Evolutionary conservation across 2,888 invertebrate genomes (phyloP), one percentile per base, ranked within the genome.

Genomic region (Dryobotodes eremita): DNA sequence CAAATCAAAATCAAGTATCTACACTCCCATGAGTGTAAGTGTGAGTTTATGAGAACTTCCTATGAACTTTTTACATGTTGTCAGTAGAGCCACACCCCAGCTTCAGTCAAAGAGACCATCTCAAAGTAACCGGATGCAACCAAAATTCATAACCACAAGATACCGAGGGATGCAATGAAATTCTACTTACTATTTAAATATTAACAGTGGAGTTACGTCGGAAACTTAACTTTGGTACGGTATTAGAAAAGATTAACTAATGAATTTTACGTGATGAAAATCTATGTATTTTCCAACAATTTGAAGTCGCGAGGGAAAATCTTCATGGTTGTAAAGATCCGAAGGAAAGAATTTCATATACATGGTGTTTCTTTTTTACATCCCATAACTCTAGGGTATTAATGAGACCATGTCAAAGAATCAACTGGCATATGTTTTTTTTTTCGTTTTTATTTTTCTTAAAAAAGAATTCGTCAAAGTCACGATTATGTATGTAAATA

Each of bases 71-170:
- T 2, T 23, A n/a, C 8, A 10, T 89, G 89, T 91, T 87, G 0
- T 1, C 77, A 91, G 15, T 86, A 7, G 10, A 6, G 31, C 90
- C 90, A 36, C 74, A 86, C 90, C 80, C 42, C 15, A 61, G 36
- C 42, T 69, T 26, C 82, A 90, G 89, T 92, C 94, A 94, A 95
- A 94, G 93, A 88, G 90, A 94, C 94, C 94, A 93, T 92, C 93
- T 92, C 94, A 94, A 95, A 95, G 94, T 92, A 89, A 84, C 89
- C 87, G 90, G 90, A 91, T 92, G 91, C 93, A 92, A 89, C 91
- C 91, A 90, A 93, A 93, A 93, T 94, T 94, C 94, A 94, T 95
- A 94, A 94, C 93, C 93, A 91, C 91, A 90, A 92, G 91, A 93
- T 92, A 92, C 90, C 83, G 73, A 80, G 82, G 75, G 71, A 36